These are phyloP conservation scores for Paramacrobiotus metropolitanus DNA, from an alignment of 1,140 invertebrate species.

Conservation along the genomic window DNA sequence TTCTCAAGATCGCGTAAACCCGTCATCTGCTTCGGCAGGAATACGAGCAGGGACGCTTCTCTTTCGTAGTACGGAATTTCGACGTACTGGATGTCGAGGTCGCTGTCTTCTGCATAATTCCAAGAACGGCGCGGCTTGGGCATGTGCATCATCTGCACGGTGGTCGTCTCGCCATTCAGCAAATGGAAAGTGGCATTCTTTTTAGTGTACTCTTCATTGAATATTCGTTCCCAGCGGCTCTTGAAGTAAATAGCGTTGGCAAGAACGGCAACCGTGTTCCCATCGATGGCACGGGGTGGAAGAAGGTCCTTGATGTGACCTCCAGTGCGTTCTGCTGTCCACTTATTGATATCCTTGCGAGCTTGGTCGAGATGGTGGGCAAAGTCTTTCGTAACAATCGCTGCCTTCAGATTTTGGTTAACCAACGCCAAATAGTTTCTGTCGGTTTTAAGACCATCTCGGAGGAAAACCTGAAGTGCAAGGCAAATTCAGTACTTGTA, in stretches of 20 bases:
- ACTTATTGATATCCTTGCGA: no score
- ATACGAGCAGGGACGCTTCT: conserved; percentile 16
- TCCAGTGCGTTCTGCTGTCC: no score
- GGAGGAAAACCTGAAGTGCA: no score
- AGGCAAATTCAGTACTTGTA: no score
- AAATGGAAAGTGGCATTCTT: conserved; percentile 37
- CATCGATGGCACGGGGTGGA: no score
- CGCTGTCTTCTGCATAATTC: conserved; percentile 17
- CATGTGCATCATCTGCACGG: not conserved
- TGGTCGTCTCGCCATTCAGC: conserved; percentile 17
- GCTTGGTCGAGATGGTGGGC: no score
- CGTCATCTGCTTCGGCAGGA: conserved; percentile 15
- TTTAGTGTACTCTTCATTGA: conserved; percentile 34
- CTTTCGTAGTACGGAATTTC: conserved; percentile 44
- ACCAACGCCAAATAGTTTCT: no score
- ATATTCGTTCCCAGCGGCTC: conserved; percentile 46
- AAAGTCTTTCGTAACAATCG: no score
- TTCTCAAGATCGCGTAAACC: not conserved
- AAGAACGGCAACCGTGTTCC: conserved; percentile 34
- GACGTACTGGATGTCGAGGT: conserved; percentile 32
- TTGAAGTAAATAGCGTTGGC: conserved; percentile 68
- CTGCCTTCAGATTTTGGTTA: no score
- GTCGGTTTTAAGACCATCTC: no score
- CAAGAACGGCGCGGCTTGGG: not conserved
- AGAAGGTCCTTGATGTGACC: no score